These are phyloP conservation scores for Cacajao melanocephalus DNA, from an alignment of 2,797 vertebrate species.

Conservation along the genomic window DNA sequence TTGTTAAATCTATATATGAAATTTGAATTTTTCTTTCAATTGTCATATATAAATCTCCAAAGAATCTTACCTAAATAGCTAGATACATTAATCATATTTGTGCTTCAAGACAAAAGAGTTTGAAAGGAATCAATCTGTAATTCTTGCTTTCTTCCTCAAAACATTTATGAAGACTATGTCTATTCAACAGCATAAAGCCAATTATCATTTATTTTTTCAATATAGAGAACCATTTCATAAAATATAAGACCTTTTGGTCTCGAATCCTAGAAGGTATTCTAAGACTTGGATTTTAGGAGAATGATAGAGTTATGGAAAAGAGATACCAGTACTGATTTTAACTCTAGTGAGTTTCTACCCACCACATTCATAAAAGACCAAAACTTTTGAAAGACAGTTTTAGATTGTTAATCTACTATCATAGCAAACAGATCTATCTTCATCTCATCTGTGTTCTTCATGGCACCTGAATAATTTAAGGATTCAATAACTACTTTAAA, in stretches of 20 bases:
- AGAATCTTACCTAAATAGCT: slow-evolving; percentile 32
- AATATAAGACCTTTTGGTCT: not conserved
- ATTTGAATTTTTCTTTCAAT: slow-evolving; percentile 37
- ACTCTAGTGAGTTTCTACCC: not conserved
- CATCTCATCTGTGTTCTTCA: not conserved
- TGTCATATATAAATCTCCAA: not conserved
- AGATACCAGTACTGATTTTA: not conserved
- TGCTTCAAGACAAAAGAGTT: not conserved
- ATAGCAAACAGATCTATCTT: not conserved
- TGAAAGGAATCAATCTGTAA: slow-evolving; percentile 20
- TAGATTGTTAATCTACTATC: not conserved
- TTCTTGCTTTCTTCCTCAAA: not conserved
- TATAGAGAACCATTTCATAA: not conserved
- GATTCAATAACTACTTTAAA: slow-evolving; percentile 21
- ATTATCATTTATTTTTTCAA: slow-evolving; percentile 4
- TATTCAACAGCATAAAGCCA: not conserved
- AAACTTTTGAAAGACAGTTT: not conserved
- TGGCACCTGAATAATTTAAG: not conserved
- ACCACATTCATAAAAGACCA: not conserved
- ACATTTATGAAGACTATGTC: not conserved
- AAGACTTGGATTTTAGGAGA: slow-evolving; percentile 1
- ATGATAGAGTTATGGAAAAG: not conserved
- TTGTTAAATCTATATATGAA: slow-evolving; percentile 9
- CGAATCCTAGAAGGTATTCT: not conserved
- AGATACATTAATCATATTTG: not conserved